Percentiles rank a stretch among this genome's conserved stretches.
These are phyloP conservation scores for Synodontis membranacea DNA, from an alignment of 2,113 vertebrate species.

Conservation along the genomic window DNA sequence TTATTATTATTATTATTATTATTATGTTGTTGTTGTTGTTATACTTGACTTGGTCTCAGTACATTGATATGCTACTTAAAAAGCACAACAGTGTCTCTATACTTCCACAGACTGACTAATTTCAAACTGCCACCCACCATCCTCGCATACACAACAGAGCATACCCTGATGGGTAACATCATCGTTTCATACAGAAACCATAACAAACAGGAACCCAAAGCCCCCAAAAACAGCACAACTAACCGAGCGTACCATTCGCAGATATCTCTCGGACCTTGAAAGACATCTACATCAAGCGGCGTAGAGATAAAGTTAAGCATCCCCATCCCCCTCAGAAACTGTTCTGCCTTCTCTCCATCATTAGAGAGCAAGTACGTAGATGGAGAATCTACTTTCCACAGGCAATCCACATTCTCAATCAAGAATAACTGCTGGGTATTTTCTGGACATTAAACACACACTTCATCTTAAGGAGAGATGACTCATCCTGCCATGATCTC, in stretches of 20 bases:
- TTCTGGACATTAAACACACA: not conserved
- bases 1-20: not conserved
- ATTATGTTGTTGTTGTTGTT: not conserved
- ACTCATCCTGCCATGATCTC: not conserved
- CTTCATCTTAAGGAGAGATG: not conserved
- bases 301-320: not conserved
- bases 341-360: not conserved
- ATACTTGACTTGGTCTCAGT: not conserved
- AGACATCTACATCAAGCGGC: not conserved
- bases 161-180: not conserved
- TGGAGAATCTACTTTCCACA: not conserved
- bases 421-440: conserved; percentile 2
- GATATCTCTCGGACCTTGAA: not conserved
- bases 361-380: not conserved
- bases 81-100: not conserved
- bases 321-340: not conserved
- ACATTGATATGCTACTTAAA: not conserved
- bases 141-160: not conserved
- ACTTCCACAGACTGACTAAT: not conserved
- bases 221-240: not conserved
- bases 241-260: not conserved
- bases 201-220: not conserved
- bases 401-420: not conserved
- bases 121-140: not conserved
- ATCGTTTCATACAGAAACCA: not conserved